Conservation (phyloP, 2,888 invertebrate species). For the Quadriops clusia region DNA sequence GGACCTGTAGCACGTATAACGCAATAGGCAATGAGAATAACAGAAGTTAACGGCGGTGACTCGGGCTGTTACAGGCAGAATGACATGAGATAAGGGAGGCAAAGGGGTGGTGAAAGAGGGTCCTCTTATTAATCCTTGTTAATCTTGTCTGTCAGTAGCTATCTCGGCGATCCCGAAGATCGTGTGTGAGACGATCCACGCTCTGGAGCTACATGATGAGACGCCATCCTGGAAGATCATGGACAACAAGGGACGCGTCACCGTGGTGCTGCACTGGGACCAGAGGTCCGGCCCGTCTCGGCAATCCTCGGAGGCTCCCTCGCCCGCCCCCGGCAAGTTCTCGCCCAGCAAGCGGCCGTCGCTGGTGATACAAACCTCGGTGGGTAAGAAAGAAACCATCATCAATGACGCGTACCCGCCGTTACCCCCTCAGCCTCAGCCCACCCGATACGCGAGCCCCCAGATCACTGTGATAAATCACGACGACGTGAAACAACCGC, state of each 20-base stretch:
- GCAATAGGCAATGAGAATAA: too few relatives aligned
- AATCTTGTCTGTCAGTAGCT: conserved; percentile 52
- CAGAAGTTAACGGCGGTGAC: too few relatives aligned
- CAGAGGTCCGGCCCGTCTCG: conserved; percentile 58
- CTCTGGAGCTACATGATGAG: conserved; percentile 89
- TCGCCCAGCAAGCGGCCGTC: conserved; percentile 53
- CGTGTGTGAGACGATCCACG: conserved; percentile 94
- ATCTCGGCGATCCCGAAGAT: conserved; percentile 93
- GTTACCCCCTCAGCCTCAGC: conserved; percentile 22
- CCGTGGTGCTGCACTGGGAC: conserved; percentile 94
- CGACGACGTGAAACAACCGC: conserved; percentile 56
- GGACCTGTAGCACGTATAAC: too few relatives aligned
- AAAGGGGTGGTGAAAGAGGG: too few relatives aligned
- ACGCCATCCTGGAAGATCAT: conserved; percentile 97
- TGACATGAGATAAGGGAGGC: too few relatives aligned
- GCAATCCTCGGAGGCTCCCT: conserved; percentile 40
- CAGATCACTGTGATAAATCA: conserved; percentile 92
- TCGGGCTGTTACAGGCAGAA: too few relatives aligned
- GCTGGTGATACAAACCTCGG: conserved; percentile 55
- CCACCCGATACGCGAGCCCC: conserved; percentile 47
- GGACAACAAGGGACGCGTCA: conserved; percentile 95
- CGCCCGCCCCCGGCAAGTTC: conserved; percentile 40
- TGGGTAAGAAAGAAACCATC: conserved; percentile 45
- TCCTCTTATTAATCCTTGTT: too few relatives aligned
- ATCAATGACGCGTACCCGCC: conserved; percentile 37